These are phyloP conservation scores for Nixonia krombeini DNA, from an alignment of 1,140 invertebrate species.

Conservation along the genomic window DNA sequence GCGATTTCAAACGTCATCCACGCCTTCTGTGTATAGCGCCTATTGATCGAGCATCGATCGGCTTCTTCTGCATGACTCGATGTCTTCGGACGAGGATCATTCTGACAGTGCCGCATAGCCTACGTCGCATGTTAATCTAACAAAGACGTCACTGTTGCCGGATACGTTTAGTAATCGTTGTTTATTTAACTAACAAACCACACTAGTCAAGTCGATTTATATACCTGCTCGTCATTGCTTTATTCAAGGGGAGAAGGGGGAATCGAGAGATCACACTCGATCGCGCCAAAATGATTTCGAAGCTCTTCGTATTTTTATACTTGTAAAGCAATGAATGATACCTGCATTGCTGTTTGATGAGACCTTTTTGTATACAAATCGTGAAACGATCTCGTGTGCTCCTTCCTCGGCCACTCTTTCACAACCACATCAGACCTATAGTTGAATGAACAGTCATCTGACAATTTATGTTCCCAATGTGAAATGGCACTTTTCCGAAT, in stretches of 20 bases:
- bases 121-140: constrained; percentile 21
- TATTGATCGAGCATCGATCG: constrained; percentile 45
- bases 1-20: constrained; percentile 19
- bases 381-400: constrained; percentile 19
- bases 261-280: no score
- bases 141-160: constrained; percentile 54
- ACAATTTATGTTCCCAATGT: not conserved
- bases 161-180: constrained; percentile 46
- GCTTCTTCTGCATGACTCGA: constrained; percentile 41
- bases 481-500: constrained; percentile 2
- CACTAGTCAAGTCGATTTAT: constrained; percentile 33
- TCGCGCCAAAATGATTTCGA: constrained; percentile 14
- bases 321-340: constrained; percentile 35
- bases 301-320: constrained; percentile 25
- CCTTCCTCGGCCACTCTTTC: not conserved
- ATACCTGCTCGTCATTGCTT: constrained; percentile 26
- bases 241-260: not conserved
- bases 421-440: constrained; percentile 8
- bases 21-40: constrained; percentile 36
- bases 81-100: constrained; percentile 29
- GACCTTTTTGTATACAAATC: constrained; percentile 33
- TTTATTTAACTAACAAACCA: constrained; percentile 67
- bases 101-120: constrained; percentile 25
- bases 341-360: constrained; percentile 23
- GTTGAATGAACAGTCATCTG: not conserved